These are phyloP conservation scores for Mormoops blainvillei DNA, from an alignment of 2,113 vertebrate genomes.

Conservation along the genomic window DNA sequence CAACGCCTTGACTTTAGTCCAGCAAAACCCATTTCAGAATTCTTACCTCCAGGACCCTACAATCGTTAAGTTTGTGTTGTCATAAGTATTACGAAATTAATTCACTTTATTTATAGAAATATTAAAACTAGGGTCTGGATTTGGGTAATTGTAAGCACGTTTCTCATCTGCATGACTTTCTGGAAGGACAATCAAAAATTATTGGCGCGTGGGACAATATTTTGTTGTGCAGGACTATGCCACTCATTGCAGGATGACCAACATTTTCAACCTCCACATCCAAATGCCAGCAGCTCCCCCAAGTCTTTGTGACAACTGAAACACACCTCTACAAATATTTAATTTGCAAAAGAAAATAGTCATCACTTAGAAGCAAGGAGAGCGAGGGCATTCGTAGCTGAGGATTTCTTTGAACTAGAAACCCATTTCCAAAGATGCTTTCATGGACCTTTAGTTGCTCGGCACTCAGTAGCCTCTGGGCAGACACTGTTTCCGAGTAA, in stretches of 20 bases:
- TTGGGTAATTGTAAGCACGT: neutral
- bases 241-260: neutral
- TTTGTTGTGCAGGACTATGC: neutral
- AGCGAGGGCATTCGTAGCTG: neutral
- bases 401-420: slow-evolving; percentile 11
- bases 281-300: neutral
- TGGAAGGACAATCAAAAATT: neutral
- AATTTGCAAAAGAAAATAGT: neutral
- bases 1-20: neutral
- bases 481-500: neutral
- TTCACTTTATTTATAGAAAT: neutral
- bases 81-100: neutral
- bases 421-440: neutral
- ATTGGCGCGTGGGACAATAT: neutral
- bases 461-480: neutral
- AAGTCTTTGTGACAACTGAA: neutral
- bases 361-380: neutral
- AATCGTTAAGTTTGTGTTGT: neutral
- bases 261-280: neutral
- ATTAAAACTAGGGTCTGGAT: neutral
- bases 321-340: neutral
- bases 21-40: neutral
- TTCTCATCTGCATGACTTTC: neutral
- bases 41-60: neutral
- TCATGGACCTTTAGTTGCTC: neutral